Evolutionary conservation across 2,888 invertebrate species (phyloP), one percentile per base, ranked within the genome.

Genomic region (Phyto melanocephala): DNA sequence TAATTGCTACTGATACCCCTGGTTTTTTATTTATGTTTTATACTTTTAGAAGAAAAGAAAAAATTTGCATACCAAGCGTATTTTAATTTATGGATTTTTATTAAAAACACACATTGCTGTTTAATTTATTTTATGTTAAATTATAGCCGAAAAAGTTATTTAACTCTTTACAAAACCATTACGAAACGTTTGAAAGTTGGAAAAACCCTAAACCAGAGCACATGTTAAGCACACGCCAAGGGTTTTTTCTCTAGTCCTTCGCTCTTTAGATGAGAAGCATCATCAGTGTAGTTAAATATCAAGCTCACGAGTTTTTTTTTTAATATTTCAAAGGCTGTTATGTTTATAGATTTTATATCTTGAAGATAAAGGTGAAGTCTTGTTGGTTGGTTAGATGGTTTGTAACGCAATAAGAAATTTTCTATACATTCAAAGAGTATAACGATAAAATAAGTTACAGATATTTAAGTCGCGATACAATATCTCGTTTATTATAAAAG

Each of bases 31-130:
- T 17, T 17, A 17, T 52, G 15, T 24, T 6, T 40, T 17, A n/a
- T 11, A 56, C 1, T 35, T 28, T 54, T 37, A 37, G 62, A 5
- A 10, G 5, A 37, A 56, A 22, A 20, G 10, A 78, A 78, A 79
- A 80, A 86, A 85, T 86, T 86, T 86, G 85, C 86, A 86, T 86
- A 85, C 80, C 70, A 28, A 81, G 83, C 77, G 65, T 63, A 56
- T 68, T 79, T 79, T 83, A 78, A 83, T 76, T 81, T 82, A 84
- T 80, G 52, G 65, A 58, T 72, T 80, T 83, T 75, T 80, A 65
- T 72, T 50, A 75, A 77, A 65, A 77, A 47, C 60, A 65, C 56
- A 40, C 78, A 78, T 50, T 75, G 71, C 79, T 79, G 75, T 79
- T 82, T 74, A 79, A 82, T 82, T 79, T 72, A 35, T 33, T 65